Base-by-base conservation (phyloP, 2,797 vertebrate species). In the Apogon hyalosoma region DNA sequence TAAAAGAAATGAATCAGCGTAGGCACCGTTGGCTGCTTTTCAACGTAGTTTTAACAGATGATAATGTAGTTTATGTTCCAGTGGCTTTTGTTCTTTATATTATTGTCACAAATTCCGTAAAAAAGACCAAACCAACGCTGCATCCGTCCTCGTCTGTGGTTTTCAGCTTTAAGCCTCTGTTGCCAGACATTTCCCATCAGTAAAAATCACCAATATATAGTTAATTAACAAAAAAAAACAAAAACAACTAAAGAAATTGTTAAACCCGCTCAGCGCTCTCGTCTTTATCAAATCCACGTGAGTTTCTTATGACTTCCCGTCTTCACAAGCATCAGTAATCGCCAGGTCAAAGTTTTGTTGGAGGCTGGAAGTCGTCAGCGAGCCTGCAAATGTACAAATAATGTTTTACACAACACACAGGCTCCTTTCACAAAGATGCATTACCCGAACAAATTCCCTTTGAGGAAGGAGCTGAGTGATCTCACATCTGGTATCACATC, bases 401-500 rank as follows among this genome's bases (percentile, higher is more conserved):
- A 28, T 62, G 55, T 72, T 65, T 42, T 41, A 65, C 71, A 72
- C 42, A 33, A 39, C 21, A n/a, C 45, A 49, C 51, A 57, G 12
- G 28, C 43, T 70, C 48, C 45, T 59, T 21, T 54, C 38, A 70
- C 57, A 73, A 53, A 53, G 36, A 53, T 0, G 11, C 49, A 52
- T 57, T 43, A 56, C 66, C 55, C 24, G 3, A 46, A 36, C 45
- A 55, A 15, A 47, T 36, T 70, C 18, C 70, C 58, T 73, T 66
- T 69, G 51, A 73, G 63, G 18, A 65, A 45, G 11, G n/a, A 15
- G 46, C 14, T 1, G 49, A 55, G 40, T 40, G 36, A 68, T 60
- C 33, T 41, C 47, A 54, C 67, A 78, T 73, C 58, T 79, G 63
- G 64, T 66, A 16, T 50, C 14, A 28, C 54, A 66, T 57, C 31